Evolutionary conservation across 2,797 vertebrate genomes (phyloP).

Genomic region (Leuciscus waleckii): DNA sequence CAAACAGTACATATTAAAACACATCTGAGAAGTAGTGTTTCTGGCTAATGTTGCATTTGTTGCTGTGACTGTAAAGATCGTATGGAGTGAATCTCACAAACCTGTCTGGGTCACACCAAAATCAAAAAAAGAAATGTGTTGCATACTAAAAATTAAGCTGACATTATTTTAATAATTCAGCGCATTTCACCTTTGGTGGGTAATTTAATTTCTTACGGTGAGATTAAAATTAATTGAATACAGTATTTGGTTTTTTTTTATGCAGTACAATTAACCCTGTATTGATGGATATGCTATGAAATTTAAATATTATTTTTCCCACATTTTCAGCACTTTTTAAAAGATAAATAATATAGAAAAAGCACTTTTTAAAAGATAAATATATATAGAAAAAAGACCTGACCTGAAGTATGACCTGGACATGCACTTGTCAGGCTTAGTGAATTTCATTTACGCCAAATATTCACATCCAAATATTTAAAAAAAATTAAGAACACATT

Average conservation of each 20-base stretch:
- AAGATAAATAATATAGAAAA: not conserved
- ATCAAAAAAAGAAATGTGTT: not conserved
- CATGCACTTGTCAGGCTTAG: not conserved
- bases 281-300: not conserved
- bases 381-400: too few species aligned
- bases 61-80: not conserved
- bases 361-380: not conserved
- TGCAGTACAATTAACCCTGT: not conserved
- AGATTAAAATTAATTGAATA: not conserved
- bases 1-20: slow-evolving; percentile 79
- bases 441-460: slow-evolving; percentile 19
- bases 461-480: slow-evolving; percentile 19
- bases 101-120: not conserved
- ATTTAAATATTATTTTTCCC: not conserved
- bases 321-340: not conserved
- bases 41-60: slow-evolving; percentile 13
- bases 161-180: not conserved
- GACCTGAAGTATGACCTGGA: not conserved
- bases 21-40: slow-evolving; percentile 46
- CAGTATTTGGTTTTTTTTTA: not conserved
- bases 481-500: slow-evolving; percentile 18
- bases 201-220: not conserved
- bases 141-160: not conserved
- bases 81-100: not conserved
- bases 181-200: not conserved